Conservation (phyloP, 2,797 vertebrate species). For the Poecile montanus region DNA sequence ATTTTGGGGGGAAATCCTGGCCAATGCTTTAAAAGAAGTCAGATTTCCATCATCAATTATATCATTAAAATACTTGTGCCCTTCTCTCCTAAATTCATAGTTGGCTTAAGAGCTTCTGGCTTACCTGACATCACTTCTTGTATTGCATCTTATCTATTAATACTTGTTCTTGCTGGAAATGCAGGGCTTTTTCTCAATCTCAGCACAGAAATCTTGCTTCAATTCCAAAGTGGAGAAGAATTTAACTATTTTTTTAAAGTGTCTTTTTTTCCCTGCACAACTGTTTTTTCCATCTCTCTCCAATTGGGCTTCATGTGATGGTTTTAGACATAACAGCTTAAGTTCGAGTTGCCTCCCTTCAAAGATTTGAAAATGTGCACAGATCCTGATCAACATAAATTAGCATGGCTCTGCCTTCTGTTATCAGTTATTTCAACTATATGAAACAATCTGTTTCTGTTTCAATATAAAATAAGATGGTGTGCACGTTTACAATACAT, state of each 20-base stretch:
- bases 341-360: slow-evolving; percentile 42
- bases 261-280: not conserved
- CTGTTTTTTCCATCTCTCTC: not conserved
- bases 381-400: slow-evolving; percentile 67
- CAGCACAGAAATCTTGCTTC: not conserved
- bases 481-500: slow-evolving; percentile 52
- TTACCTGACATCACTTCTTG: not conserved
- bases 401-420: slow-evolving; percentile 63
- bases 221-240: not conserved
- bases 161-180: not conserved
- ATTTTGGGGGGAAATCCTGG: not conserved
- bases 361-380: slow-evolving; percentile 39
- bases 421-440: slow-evolving; percentile 66
- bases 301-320: not conserved
- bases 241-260: not conserved
- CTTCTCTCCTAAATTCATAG: not conserved
- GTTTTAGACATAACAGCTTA: slow-evolving; percentile 43
- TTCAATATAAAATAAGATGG: slow-evolving; percentile 51
- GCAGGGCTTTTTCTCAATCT: not conserved
- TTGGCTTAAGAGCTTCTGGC: not conserved
- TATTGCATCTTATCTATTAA: not conserved
- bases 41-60: not conserved
- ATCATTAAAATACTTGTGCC: not conserved
- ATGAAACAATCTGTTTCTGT: slow-evolving; percentile 67
- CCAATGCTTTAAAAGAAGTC: not conserved